Percentiles rank a stretch among this genome's conserved stretches.
Evolutionary conservation across 2,797 vertebrate genomes (phyloP).

Genomic region (Amblyraja radiata): DNA sequence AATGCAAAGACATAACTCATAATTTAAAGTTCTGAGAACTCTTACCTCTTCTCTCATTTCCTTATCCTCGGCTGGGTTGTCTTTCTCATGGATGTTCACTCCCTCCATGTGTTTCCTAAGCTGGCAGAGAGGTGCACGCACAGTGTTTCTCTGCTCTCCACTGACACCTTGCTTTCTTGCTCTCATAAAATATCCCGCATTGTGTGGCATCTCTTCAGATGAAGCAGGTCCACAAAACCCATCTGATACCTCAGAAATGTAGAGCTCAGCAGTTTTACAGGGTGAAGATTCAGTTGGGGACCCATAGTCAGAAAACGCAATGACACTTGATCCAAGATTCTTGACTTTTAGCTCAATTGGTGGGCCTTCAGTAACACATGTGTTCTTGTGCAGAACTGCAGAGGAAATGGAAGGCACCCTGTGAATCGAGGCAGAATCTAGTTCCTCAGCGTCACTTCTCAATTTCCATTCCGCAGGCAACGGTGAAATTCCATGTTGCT

Average conservation of each 20-base stretch:
- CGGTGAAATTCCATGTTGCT: slow-evolving; percentile 39
- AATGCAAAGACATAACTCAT: not conserved
- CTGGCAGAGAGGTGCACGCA: not conserved
- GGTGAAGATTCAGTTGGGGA: slow-evolving; percentile 35
- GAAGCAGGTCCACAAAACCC: slow-evolving; percentile 50
- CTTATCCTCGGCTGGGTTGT: not conserved
- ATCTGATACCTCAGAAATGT: slow-evolving; percentile 50
- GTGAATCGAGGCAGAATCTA: slow-evolving; percentile 36
- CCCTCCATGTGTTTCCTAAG: not conserved
- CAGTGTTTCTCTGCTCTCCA: slow-evolving; percentile 47
- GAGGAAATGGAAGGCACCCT: slow-evolving; percentile 29
- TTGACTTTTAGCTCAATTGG: slow-evolving; percentile 56
- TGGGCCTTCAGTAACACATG: slow-evolving; percentile 42
- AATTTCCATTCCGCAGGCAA: not conserved
- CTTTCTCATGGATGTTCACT: not conserved
- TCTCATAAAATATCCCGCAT: slow-evolving; percentile 43
- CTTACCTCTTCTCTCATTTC: slow-evolving; percentile 3
- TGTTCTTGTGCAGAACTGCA: not conserved
- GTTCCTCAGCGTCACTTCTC: slow-evolving; percentile 30
- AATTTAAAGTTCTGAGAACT: not conserved
- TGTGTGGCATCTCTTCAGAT: slow-evolving; percentile 53
- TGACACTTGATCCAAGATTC: slow-evolving; percentile 63
- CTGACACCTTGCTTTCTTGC: slow-evolving; percentile 45
- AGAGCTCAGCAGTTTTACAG: slow-evolving; percentile 41
- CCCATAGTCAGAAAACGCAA: slow-evolving; percentile 61